Evolutionary conservation across 2,113 vertebrate genomes (phyloP), one percentile per base, ranked within the genome.

Genomic region (Macroglossus sobrinus): DNA sequence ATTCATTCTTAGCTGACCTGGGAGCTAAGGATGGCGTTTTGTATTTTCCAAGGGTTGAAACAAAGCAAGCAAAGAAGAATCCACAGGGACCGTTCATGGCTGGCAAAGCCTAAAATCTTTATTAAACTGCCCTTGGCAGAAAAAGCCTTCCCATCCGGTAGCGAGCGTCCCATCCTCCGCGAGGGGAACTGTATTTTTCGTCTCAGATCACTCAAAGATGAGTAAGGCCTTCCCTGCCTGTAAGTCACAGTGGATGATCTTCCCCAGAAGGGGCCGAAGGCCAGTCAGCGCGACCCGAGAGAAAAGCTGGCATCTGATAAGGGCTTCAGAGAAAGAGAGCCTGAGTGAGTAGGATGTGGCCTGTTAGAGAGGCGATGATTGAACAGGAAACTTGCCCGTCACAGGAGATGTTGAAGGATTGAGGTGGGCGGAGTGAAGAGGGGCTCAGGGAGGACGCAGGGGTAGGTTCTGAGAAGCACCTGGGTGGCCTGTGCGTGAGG

Each of bases 271-370:
- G 85, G 68, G 38, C 50, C 22, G 2, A 26, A 43, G 84, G 64
- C 50, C 19, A 45, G 14, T 38, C 28, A 59, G 7, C 26, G 3
- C 59, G 50, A 59, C 22, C 45, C 28, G 21, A 38, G 66, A 55
- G 64, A 88, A 64, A 11, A 50, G 88, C 96, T 95, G 71, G 93
- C 10, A 18, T 16, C 47, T 94, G 93, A 96, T 94, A 92, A 91
- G 61, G 14, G 3, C 76, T 91, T 96, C 91, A 84, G 33, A 92
- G 86, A 57, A 93, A 93, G 64, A 71, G 64, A 45, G 19, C 59
- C 69, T 10, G n/a, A 18, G 18, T 61, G 69, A 28, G 8, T 11
- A 13, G 63, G 94, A 92, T 82, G 89, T 33, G 89, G 64, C 66
- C 35, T 63, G 4, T n/a, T 71, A 4, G 40, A 59, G 59, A 74